These are phyloP conservation scores for Plodia interpunctella DNA, from an alignment of 1,140 invertebrate genomes.

Conservation along the genomic window DNA sequence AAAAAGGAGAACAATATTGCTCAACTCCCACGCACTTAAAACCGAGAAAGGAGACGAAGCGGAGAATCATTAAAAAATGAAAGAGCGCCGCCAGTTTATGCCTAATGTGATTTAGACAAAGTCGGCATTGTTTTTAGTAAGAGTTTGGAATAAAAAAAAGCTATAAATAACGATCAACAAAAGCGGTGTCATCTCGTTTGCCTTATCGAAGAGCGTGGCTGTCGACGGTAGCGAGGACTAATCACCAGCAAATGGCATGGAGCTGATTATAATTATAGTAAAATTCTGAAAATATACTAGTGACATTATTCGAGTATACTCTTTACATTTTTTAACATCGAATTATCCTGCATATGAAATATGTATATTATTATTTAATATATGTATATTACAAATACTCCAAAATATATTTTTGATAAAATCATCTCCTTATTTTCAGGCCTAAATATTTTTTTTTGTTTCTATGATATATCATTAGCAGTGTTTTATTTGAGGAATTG, in stretches of 20 bases:
- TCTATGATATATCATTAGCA: too few species aligned
- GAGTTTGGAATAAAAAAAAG: constrained; percentile 24
- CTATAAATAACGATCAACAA: constrained; percentile 36
- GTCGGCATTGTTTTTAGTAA: constrained; percentile 20
- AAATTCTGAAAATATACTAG: too few species aligned
- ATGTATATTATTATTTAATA: too few species aligned
- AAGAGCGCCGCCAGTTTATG: constrained; percentile 14
- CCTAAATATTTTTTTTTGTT: too few species aligned
- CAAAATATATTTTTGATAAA: too few species aligned
- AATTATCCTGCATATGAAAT: too few species aligned
- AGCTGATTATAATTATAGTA: constrained; percentile 14
- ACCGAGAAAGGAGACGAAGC: background rate
- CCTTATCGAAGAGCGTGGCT: constrained; percentile 21
- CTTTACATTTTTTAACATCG: too few species aligned
- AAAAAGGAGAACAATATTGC: background rate
- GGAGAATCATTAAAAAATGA: constrained; percentile 5
- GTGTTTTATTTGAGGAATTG: background rate
- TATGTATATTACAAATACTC: too few species aligned
- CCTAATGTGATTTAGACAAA: constrained; percentile 26
- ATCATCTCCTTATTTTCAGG: too few species aligned
- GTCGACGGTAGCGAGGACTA: constrained; percentile 23
- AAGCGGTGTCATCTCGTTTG: constrained; percentile 31
- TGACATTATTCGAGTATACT: too few species aligned
- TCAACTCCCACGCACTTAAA: constrained; percentile 4
- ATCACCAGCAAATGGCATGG: constrained; percentile 18